phyloP scores from a whole-genome alignment of 2,113 vertebrate species.

The Phylloscopus trochiloides region DNA sequence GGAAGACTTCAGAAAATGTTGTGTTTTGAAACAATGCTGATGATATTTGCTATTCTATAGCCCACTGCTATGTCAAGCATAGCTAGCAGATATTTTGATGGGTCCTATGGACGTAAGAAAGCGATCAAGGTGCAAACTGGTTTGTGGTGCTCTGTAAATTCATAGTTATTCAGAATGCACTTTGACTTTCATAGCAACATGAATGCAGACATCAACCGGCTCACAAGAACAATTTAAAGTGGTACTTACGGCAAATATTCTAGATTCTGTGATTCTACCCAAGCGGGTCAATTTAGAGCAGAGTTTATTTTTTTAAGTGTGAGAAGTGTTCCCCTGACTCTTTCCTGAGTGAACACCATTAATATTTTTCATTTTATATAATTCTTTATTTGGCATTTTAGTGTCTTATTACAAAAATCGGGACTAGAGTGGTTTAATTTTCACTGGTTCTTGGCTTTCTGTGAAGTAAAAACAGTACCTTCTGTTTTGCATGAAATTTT shows the following conservation, averaged over 20 bases:
- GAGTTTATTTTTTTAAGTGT: not conserved
- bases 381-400: not conserved
- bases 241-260: not conserved
- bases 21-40: not conserved
- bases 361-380: not conserved
- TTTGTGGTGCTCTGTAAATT: not conserved
- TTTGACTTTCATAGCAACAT: not conserved
- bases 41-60: not conserved
- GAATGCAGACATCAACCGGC: not conserved
- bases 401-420: not conserved
- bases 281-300: not conserved
- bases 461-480: not conserved
- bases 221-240: not conserved
- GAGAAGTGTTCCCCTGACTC: not conserved
- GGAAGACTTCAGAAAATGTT: not conserved
- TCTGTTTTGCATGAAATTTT: not conserved
- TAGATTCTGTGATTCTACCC: not conserved
- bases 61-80: not conserved
- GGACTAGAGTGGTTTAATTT: not conserved
- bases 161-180: not conserved
- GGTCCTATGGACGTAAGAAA: not conserved
- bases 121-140: not conserved
- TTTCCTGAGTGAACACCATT: not conserved
- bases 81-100: not conserved
- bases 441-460: not conserved